Conservation (phyloP, 2,113 vertebrate species). For the Dolichallabes microphthalmus region DNA sequence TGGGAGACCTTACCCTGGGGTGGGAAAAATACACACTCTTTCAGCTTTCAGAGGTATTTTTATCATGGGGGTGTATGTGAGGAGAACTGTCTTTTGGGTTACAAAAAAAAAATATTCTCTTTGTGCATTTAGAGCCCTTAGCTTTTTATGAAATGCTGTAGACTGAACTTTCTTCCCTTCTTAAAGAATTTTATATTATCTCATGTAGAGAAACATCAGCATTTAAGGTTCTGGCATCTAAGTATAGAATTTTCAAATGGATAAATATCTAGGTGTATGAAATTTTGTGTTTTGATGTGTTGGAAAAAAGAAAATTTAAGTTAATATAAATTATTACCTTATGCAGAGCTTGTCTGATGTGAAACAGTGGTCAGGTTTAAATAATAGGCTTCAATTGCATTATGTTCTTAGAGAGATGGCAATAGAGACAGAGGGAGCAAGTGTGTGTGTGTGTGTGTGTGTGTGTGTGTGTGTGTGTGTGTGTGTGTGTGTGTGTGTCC, state of each 20-base stretch:
- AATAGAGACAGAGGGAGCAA: background rate
- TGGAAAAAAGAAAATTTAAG: background rate
- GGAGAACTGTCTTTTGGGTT: slow-evolving; percentile 39
- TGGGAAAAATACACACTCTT: slow-evolving; percentile 57
- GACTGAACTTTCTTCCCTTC: slow-evolving; percentile 24
- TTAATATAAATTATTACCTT: background rate
- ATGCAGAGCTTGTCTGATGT: background rate
- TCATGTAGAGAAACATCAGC: slow-evolving; percentile 2
- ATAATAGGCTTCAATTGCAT: slow-evolving; percentile 53
- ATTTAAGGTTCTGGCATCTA: background rate
- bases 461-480: slow-evolving; percentile 53
- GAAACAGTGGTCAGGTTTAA: slow-evolving; percentile 16
- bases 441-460: slow-evolving; percentile 53
- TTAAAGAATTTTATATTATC: slow-evolving; percentile 20
- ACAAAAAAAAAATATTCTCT: slow-evolving; percentile 43
- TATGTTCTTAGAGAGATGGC: slow-evolving; percentile 38
- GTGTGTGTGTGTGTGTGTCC: slow-evolving; percentile 47
- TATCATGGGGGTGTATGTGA: slow-evolving; percentile 47
- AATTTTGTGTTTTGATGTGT: background rate
- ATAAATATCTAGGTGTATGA: background rate
- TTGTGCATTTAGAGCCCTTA: slow-evolving; percentile 28
- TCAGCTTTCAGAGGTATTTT: slow-evolving; percentile 57
- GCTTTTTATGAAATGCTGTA: slow-evolving; percentile 33
- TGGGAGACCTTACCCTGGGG: slow-evolving; percentile 75
- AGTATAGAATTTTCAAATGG: background rate